Percentiles rank a stretch among this genome's conserved stretches.
Evolutionary conservation across 2,113 vertebrate species (phyloP).

Genomic region (Hemiprocne comata): DNA sequence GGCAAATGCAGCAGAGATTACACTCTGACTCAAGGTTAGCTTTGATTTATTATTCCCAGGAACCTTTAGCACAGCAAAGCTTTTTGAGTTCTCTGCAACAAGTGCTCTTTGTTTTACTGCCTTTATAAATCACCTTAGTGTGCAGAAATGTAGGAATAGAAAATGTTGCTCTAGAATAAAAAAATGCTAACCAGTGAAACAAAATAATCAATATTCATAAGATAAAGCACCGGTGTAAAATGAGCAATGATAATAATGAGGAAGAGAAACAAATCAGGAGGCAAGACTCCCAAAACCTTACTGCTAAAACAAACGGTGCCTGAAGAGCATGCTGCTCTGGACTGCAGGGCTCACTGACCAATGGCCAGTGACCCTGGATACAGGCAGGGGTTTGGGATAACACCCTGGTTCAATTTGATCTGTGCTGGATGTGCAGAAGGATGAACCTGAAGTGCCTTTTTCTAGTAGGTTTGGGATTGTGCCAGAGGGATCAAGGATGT

Average conservation of each 20-base stretch:
- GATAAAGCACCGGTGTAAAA: neutral
- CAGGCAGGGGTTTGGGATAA: neutral
- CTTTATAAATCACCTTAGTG: conserved; percentile 57
- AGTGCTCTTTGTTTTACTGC: conserved; percentile 24
- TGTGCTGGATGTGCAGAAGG: neutral
- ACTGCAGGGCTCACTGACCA: neutral
- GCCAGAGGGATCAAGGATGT: neutral
- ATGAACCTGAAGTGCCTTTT: neutral
- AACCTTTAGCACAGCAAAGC: conserved; percentile 34
- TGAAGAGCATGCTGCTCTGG: neutral
- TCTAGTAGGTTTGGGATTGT: neutral
- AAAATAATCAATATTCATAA: conserved; percentile 65
- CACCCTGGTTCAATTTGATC: neutral
- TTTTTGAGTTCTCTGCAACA: conserved; percentile 11
- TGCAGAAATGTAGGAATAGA: conserved; percentile 13
- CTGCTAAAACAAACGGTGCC: neutral
- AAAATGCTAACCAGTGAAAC: conserved; percentile 22
- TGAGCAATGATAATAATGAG: conserved; percentile 23
- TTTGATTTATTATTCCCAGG: conserved; percentile 55
- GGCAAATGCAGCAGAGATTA: neutral
- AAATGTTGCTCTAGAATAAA: conserved; percentile 52
- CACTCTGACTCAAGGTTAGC: conserved; percentile 5
- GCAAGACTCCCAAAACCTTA: neutral
- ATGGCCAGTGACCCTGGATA: neutral
- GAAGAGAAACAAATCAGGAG: conserved; percentile 41